phyloP scores from a whole-genome alignment of 1,140 invertebrate species.

The Mycetomoellerius zeteki region DNA sequence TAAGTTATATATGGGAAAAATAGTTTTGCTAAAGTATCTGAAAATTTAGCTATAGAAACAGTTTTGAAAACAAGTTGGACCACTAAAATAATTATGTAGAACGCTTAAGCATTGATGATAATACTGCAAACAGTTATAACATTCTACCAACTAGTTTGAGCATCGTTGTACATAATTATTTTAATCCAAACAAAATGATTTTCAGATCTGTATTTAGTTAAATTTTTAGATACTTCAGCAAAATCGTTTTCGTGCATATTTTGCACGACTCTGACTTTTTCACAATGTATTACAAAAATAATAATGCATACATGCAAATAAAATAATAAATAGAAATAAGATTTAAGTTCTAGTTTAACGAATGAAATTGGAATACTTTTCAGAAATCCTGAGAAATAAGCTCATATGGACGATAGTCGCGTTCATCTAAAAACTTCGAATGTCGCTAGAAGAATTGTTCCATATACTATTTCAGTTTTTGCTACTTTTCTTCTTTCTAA shows the following conservation, averaged over 20 bases:
- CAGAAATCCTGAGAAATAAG: neutral
- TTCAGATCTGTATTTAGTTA: too few species aligned
- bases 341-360: neutral
- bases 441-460: neutral
- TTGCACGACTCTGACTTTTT: neutral
- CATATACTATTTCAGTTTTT: neutral
- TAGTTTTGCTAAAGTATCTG: too few species aligned
- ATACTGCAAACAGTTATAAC: too few species aligned
- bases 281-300: neutral
- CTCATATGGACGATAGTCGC: neutral
- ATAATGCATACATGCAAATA: neutral
- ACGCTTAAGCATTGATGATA: too few species aligned
- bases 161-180: too few species aligned
- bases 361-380: neutral
- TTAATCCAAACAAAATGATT: too few species aligned
- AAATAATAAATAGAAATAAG: neutral
- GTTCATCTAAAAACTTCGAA: neutral
- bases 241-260: neutral
- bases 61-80: too few species aligned
- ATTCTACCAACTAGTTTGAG: too few species aligned
- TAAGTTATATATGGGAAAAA: too few species aligned
- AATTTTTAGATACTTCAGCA: neutral
- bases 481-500: slow-evolving; percentile 46
- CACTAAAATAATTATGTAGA: too few species aligned
- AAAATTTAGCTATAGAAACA: too few species aligned